phyloP scores from a whole-genome alignment of 1,140 invertebrate genomes.

The Lordiphosa mommai region DNA sequence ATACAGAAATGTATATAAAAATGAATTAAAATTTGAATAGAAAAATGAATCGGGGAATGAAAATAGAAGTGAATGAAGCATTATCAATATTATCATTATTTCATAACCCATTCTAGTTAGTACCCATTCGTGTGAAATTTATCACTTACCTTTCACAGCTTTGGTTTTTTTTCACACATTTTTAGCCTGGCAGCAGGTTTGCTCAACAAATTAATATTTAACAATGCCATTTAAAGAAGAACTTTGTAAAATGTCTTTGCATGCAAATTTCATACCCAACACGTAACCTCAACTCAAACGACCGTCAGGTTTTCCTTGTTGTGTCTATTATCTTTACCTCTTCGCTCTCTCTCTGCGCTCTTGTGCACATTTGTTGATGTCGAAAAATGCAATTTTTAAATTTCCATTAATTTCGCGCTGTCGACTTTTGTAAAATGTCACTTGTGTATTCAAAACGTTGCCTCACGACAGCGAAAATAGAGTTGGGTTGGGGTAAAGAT shows the following conservation, averaged over 20 bases:
- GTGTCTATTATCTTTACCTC: constrained; percentile 42
- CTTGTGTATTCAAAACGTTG: constrained; percentile 49
- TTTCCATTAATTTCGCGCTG: constrained; percentile 70
- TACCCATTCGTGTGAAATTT: too few relatives aligned
- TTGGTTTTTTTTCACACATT: too few relatives aligned
- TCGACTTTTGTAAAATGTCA: constrained; percentile 65
- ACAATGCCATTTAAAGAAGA: too few relatives aligned
- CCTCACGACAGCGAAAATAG: constrained; percentile 6
- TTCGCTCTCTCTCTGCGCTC: neutral
- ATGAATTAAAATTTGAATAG: too few relatives aligned
- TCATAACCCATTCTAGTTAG: too few relatives aligned
- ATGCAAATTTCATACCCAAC: neutral
- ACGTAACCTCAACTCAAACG: constrained; percentile 4
- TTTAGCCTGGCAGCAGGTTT: too few relatives aligned
- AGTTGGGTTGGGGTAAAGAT: neutral
- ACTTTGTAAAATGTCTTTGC: neutral
- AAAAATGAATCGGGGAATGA: too few relatives aligned
- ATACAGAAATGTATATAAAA: too few relatives aligned
- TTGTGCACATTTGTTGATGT: constrained; percentile 25
- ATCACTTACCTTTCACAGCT: too few relatives aligned
- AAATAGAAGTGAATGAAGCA: too few relatives aligned
- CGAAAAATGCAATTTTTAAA: constrained; percentile 70
- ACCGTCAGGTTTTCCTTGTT: constrained; percentile 24
- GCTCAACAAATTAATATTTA: too few relatives aligned
- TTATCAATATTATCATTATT: too few relatives aligned